phyloP scores from a whole-genome alignment of 2,797 vertebrate genomes.

The Sebastes taczanowskii region DNA sequence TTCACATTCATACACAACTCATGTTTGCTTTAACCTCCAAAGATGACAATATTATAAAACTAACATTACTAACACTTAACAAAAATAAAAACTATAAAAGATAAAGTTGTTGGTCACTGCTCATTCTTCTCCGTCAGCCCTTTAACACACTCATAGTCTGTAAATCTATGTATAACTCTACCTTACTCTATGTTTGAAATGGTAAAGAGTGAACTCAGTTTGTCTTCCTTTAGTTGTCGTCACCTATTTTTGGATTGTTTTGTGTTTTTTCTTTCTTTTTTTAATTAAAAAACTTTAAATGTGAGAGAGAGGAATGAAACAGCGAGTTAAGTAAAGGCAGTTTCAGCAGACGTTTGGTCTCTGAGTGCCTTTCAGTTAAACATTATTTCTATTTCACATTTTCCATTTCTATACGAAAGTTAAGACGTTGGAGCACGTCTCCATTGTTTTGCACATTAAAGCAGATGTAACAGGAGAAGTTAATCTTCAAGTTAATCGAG shows the following conservation, averaged over 20 bases:
- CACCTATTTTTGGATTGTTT: not conserved
- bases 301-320: too few species aligned
- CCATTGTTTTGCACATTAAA: not conserved
- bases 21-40: not conserved
- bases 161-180: not conserved
- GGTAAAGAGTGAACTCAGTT: not conserved
- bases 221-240: not conserved
- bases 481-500: not conserved
- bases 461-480: not conserved
- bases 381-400: not conserved
- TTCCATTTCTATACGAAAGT: not conserved
- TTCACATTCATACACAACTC: not conserved
- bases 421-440: not conserved
- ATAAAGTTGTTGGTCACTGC: too few species aligned
- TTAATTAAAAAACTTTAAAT: too few species aligned
- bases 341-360: not conserved
- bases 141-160: not conserved
- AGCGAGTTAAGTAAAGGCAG: too few species aligned
- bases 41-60: not conserved
- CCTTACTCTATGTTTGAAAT: not conserved
- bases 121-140: too few species aligned
- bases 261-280: too few species aligned
- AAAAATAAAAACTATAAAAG: too few species aligned
- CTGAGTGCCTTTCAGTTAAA: not conserved
- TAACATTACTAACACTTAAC: not conserved